phyloP scores from a whole-genome alignment of 2,113 vertebrate genomes.

The Triplophysa tibetana region DNA sequence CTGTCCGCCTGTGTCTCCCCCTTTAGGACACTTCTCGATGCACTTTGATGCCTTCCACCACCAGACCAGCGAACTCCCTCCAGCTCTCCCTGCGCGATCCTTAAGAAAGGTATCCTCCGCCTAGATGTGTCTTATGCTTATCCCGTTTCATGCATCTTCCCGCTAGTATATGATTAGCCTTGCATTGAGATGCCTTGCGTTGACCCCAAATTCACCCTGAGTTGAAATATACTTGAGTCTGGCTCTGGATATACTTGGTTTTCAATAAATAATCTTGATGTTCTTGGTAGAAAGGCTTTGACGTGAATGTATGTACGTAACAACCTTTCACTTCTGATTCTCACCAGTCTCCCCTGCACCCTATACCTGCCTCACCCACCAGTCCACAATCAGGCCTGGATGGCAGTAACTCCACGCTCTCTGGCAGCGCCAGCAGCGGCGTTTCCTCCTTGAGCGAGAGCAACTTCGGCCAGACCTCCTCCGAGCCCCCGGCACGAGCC shows the following conservation, averaged over 20 bases:
- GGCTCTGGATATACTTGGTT: conserved; percentile 2
- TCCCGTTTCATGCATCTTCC: background rate
- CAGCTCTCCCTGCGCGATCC: conserved; percentile 91
- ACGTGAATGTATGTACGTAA: background rate
- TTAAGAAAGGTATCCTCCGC: conserved; percentile 84
- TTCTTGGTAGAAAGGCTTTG: background rate
- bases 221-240: background rate
- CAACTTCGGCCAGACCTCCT: conserved; percentile 88
- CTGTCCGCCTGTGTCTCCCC: conserved; percentile 70
- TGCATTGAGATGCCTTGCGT: background rate
- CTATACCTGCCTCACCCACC: conserved; percentile 95
- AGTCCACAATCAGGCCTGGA: conserved; percentile 92
- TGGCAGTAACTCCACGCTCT: conserved; percentile 94
- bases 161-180: background rate
- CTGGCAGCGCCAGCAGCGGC: conserved; percentile 93
- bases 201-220: conserved; percentile 3
- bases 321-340: conserved; percentile 22
- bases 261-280: background rate
- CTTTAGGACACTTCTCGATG: conserved; percentile 90
- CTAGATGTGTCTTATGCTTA: conserved; percentile 31
- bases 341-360: conserved; percentile 87
- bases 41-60: conserved; percentile 98
- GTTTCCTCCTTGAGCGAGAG: conserved; percentile 95
- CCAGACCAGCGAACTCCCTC: conserved; percentile 89
- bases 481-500: conserved; percentile 82